Conservation (phyloP, 2,797 vertebrate species). For the Sebastes iracundus region DNA sequence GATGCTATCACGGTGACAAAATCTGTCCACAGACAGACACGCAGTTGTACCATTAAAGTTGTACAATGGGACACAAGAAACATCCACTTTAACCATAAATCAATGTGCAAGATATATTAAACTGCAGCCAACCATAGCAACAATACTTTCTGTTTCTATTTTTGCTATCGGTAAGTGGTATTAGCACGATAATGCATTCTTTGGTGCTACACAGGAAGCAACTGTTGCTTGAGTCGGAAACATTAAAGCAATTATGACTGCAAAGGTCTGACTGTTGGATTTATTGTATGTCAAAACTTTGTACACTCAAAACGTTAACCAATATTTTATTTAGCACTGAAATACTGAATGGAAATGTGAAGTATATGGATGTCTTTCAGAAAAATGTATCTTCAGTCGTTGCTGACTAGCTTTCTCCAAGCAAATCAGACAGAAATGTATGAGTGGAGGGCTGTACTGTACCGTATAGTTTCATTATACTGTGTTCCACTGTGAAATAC, state of each 20-base stretch:
- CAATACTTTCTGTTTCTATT: not conserved
- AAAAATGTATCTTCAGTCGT: not conserved
- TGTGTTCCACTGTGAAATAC: conserved; percentile 5
- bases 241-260: not conserved
- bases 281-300: not conserved
- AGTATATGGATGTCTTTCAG: not conserved
- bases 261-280: not conserved
- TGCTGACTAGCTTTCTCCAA: not conserved
- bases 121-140: not conserved
- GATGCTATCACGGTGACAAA: too few species aligned
- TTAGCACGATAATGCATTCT: not conserved
- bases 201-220: not conserved
- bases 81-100: not conserved
- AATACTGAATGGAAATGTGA: not conserved
- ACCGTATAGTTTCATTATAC: not conserved
- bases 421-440: not conserved
- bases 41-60: not conserved
- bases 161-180: not conserved
- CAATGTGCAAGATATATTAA: not conserved
- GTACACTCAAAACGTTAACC: not conserved
- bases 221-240: not conserved
- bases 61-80: not conserved
- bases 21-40: too few species aligned
- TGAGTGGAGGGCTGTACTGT: not conserved
- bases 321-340: not conserved